Base-by-base conservation (phyloP, 2,888 invertebrate species). In the Morinoia aosen region DNA sequence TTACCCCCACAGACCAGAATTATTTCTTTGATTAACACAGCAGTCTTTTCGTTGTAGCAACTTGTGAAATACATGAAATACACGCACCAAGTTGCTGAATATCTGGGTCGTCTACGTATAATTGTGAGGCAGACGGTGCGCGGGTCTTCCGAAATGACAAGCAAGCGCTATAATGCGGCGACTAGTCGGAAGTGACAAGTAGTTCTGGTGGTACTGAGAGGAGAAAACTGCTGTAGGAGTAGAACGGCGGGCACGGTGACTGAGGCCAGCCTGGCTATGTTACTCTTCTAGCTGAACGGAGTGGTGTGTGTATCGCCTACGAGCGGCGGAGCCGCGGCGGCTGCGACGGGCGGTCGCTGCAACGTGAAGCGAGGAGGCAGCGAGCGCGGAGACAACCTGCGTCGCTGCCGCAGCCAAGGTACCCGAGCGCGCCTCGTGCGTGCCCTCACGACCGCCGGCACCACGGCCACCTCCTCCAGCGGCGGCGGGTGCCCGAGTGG, bases 321-420 rank as follows among this genome's bases (percentile, higher is more conserved):
- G 97, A 96, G 97, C 95, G 97, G 96, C 96, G 96, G 96, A 48
- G 97, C 97, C 97, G 95, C 98, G 97, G 98, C 98, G 97, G 25
- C 76, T 16, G 96, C 97, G 95, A 98, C 98, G 97, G 96, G 97
- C 95, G 97, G 97, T 97, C 97, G 97, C 97, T 97, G 97, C 97
- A 97, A 97, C 97, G 97, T 97, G 97, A 97, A 97, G 95, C 97
- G 97, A 56, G 96, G 97, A 95, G 96, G 96, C 95, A 96, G 96
- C 95, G 96, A 96, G 95, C 96, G 96, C 58, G 96, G 96, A 95
- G 96, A 96, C 96, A 95, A 96, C 95, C 96, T 97, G 97, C 97
- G 97, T 96, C 98, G 98, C 97, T 98, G 98, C 97, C 98, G 98
- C 98, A 98, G 98, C 97, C 99, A 99, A 98, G 99, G 99, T 98